Percentiles rank a stretch among this genome's conserved stretches.
These are phyloP conservation scores for Carassius auratus DNA, from an alignment of 2,113 vertebrate genomes.

Conservation along the genomic window DNA sequence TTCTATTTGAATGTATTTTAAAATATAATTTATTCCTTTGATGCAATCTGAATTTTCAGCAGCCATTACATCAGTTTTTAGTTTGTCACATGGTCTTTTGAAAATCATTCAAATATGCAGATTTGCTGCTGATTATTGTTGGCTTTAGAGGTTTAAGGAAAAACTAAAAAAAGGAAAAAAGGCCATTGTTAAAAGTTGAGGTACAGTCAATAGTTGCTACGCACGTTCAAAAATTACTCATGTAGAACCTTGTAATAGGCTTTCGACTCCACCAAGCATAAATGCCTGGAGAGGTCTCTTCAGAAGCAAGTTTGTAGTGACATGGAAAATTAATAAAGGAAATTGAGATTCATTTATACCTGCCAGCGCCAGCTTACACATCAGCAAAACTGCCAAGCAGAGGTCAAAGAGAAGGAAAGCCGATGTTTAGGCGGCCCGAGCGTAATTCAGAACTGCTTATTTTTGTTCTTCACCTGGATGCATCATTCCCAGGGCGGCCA, in stretches of 20 bases:
- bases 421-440: slow-evolving; percentile 48
- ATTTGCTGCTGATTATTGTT: too few species aligned
- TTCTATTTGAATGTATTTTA: too few species aligned
- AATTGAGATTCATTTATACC: slow-evolving; percentile 83
- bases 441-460: slow-evolving; percentile 72
- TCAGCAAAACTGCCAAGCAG: slow-evolving; percentile 77
- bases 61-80: too few species aligned
- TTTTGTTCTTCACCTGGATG: slow-evolving; percentile 71
- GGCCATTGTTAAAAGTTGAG: not conserved
- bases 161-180: not conserved
- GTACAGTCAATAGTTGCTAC: slow-evolving; percentile 18
- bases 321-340: slow-evolving; percentile 84
- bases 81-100: too few species aligned
- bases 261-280: slow-evolving; percentile 58
- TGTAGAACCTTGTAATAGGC: slow-evolving; percentile 47
- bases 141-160: not conserved
- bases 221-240: slow-evolving; percentile 35
- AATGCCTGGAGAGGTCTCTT: slow-evolving; percentile 72
- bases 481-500: slow-evolving; percentile 57
- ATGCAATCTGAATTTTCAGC: too few species aligned
- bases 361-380: slow-evolving; percentile 71
- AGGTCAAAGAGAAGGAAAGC: slow-evolving; percentile 75
- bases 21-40: too few species aligned
- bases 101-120: too few species aligned
- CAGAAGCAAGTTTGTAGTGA: slow-evolving; percentile 75